These are phyloP conservation scores for Glyptemys insculpta DNA, from an alignment of 2,797 vertebrate species.

Conservation along the genomic window DNA sequence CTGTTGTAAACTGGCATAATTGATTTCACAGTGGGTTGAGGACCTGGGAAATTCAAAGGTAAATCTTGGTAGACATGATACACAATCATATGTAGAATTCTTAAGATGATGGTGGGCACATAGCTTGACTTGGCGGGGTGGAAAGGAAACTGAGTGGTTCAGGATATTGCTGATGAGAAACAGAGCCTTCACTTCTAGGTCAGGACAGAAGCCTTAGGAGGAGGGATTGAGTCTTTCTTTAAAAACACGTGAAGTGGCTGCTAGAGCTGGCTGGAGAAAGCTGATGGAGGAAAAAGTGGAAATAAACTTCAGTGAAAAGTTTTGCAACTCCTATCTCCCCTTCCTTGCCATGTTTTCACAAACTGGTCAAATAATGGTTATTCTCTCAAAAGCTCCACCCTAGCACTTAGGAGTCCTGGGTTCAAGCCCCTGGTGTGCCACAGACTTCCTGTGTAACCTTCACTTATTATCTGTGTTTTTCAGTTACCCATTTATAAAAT, in stretches of 20 bases:
- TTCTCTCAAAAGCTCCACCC: background rate
- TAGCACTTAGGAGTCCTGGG: background rate
- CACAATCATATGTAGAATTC: background rate
- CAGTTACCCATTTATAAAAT: background rate
- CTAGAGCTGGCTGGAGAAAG: too few species aligned
- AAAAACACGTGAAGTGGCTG: too few species aligned
- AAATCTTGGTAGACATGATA: background rate
- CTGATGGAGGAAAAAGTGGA: too few species aligned
- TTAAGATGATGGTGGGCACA: background rate
- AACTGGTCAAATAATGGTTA: too few species aligned
- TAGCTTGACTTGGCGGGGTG: background rate
- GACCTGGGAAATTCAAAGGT: too few species aligned
- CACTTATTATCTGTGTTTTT: background rate
- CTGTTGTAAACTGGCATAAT: background rate
- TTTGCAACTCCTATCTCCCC: too few species aligned
- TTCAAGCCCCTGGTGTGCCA: background rate
- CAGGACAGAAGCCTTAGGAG: too few species aligned
- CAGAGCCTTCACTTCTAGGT: too few species aligned
- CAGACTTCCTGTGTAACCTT: background rate
- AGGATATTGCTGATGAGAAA: too few species aligned
- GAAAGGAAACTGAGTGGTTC: background rate
- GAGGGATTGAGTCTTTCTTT: too few species aligned
- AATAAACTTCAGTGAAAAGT: too few species aligned
- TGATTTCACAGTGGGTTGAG: background rate
- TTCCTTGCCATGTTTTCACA: too few species aligned